Percentiles rank a stretch among this genome's conserved stretches.
Evolutionary conservation across 2,888 invertebrate species (phyloP).

Genomic region (Mystacides longicornis): DNA sequence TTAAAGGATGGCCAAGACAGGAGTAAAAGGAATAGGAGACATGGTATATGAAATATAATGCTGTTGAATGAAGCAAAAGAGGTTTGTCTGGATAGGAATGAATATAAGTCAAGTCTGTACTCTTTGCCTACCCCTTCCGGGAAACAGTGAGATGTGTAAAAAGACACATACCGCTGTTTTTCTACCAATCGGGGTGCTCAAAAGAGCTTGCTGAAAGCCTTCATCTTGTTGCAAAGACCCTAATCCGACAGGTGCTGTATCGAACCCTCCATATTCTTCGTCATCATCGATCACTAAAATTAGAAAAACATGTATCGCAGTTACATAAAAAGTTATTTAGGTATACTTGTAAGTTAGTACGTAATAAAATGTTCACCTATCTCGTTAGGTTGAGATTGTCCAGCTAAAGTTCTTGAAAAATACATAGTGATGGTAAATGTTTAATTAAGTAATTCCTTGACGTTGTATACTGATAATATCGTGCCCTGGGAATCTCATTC

Average conservation of each 20-base stretch:
- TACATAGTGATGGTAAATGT: not conserved
- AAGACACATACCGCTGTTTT: conserved; percentile 4
- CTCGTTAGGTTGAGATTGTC: not conserved
- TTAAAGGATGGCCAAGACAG: too few species aligned
- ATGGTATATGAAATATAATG: too few species aligned
- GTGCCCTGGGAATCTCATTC: not conserved
- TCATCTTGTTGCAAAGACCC: conserved; percentile 65
- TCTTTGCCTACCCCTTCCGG: too few species aligned
- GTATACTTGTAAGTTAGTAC: not conserved
- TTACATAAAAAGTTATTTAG: too few species aligned
- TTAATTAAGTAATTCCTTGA: not conserved
- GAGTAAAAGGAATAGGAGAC: too few species aligned
- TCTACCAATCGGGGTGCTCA: conserved; percentile 61
- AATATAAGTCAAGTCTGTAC: too few species aligned
- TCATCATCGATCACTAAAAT: conserved; percentile 33
- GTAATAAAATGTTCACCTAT: not conserved
- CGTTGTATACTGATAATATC: not conserved
- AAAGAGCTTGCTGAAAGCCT: conserved; percentile 68
- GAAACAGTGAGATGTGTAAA: too few species aligned
- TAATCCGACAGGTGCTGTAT: conserved; percentile 58
- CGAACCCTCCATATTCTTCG: conserved; percentile 61
- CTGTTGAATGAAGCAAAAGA: too few species aligned
- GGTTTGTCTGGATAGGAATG: too few species aligned
- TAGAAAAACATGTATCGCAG: too few species aligned
- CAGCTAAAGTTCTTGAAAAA: not conserved